Base-by-base conservation (phyloP, 92 coral and sea anemone genomes). In the Galaxea fascicularis region DNA sequence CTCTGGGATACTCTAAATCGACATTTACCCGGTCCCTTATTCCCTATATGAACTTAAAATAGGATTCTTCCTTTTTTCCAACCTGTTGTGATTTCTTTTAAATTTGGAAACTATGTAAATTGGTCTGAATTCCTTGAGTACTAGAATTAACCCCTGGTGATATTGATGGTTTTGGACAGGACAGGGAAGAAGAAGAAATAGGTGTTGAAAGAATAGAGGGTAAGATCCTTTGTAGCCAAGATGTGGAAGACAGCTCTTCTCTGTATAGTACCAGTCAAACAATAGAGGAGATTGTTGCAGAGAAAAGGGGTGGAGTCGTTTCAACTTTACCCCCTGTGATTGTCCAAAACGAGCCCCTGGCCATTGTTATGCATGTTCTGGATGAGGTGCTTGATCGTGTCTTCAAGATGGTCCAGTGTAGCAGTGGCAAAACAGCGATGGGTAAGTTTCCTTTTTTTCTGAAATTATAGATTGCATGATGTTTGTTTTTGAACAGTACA, bases 311-410 rank as follows among this genome's bases (percentile, higher is more conserved):
- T 47, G 84, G 46, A n/a, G 13, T 35, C 14, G 0, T 13, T 79
- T 68, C 5, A 52, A 51, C 41, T 52, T 22, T 30, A 28, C 18
- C 75, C 21, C n/a, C 9, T 21, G 12, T 24, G 13, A 26, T 62
- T 65, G 44, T 10, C n/a, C 68, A 10, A 8, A 52, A 41, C 14
- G 74, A 78, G 44, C 14, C 17, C 15, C 10, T 10, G 10, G 1
- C 60, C 56, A 29, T 52, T 51, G 75, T 66, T n/a, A 68, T 9
- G 25, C 51, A 51, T 3, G 65, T 79, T 45, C 49, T 79, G 28
- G 62, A 79, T 7, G 8, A 66, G 21, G 24, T 79, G 29, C 4
- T 65, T 20, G 84, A 66, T 13, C 31, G 35, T 58, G 28, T 66
- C 16, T 49, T 20, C 65, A 28, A 21, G 26, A 52, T 51, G 12